Percentiles rank a stretch among this genome's conserved stretches.
Conservation (phyloP, 2,888 invertebrate species). For the Polyommatus icarus region DNA sequence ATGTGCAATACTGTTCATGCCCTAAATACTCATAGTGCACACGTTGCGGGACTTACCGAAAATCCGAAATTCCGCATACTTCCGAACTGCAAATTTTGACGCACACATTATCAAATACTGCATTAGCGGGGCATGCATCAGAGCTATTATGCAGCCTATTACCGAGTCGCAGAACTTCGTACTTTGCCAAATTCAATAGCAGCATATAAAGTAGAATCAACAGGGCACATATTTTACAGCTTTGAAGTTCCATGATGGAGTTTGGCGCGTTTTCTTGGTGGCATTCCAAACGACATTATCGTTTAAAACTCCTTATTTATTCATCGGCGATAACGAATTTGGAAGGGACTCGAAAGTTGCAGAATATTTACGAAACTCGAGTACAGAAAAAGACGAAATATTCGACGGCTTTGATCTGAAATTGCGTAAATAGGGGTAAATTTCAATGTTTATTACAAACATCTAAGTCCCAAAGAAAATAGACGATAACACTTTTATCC, state of each 20-base stretch:
- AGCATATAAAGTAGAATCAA: slow-evolving; percentile 19
- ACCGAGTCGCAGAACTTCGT: slow-evolving; percentile 1
- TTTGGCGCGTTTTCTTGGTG: slow-evolving; percentile 39
- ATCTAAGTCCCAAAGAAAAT: slow-evolving; percentile 3
- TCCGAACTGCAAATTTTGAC: not conserved
- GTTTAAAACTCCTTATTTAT: slow-evolving; percentile 36
- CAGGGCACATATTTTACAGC: slow-evolving; percentile 29
- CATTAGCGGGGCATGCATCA: slow-evolving; percentile 25
- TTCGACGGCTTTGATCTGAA: slow-evolving; percentile 1
- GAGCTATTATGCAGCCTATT: slow-evolving; percentile 29
- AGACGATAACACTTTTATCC: slow-evolving; percentile 12
- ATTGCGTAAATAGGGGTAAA: slow-evolving; percentile 10
- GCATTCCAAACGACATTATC: slow-evolving; percentile 38
- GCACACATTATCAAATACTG: slow-evolving; percentile 19
- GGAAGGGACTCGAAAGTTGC: slow-evolving; percentile 12
- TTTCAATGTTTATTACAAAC: slow-evolving; percentile 19
- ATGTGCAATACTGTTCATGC: not conserved
- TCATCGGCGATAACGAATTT: slow-evolving; percentile 30
- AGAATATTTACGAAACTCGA: slow-evolving; percentile 17
- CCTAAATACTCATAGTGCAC: not conserved
- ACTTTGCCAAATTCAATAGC: slow-evolving; percentile 21
- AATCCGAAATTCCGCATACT: not conserved
- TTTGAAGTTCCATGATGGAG: slow-evolving; percentile 37
- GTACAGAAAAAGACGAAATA: slow-evolving; percentile 10
- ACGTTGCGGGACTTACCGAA: not conserved